Conservation (phyloP, 2,888 invertebrate genomes). For the Lagria hirta region DNA sequence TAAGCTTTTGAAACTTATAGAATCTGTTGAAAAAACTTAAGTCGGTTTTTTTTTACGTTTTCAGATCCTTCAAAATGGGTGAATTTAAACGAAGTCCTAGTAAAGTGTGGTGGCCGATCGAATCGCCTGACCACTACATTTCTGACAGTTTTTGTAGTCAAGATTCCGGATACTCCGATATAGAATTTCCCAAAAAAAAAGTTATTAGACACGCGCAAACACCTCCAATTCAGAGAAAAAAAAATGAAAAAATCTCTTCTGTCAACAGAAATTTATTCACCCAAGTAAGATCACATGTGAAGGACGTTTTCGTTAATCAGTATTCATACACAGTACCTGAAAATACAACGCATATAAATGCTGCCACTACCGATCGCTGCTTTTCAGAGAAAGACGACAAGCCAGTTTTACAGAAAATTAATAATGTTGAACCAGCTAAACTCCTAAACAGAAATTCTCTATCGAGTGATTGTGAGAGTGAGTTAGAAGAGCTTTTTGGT, state of each 20-base stretch:
- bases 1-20: no score
- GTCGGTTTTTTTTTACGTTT: no score
- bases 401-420: no score
- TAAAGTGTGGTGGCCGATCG: slow-evolving; percentile 67
- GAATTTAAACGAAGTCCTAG: slow-evolving; percentile 68
- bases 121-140: slow-evolving; percentile 53
- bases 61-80: slow-evolving; percentile 60
- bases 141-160: slow-evolving; percentile 70
- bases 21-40: no score
- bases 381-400: slow-evolving; percentile 25
- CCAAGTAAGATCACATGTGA: slow-evolving; percentile 35
- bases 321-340: slow-evolving; percentile 45
- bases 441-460: no score
- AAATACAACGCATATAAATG: slow-evolving; percentile 38
- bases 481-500: slow-evolving; percentile 48
- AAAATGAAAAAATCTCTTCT: slow-evolving; percentile 42
- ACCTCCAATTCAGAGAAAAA: slow-evolving; percentile 26
- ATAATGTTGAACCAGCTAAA: no score
- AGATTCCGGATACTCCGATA: slow-evolving; percentile 80
- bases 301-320: slow-evolving; percentile 41
- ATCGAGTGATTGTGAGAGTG: slow-evolving; percentile 51
- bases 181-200: no score
- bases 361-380: slow-evolving; percentile 36
- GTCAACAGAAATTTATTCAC: slow-evolving; percentile 50
- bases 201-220: no score